Conservation (phyloP, 2,113 vertebrate species). For the Pipra filicauda region DNA sequence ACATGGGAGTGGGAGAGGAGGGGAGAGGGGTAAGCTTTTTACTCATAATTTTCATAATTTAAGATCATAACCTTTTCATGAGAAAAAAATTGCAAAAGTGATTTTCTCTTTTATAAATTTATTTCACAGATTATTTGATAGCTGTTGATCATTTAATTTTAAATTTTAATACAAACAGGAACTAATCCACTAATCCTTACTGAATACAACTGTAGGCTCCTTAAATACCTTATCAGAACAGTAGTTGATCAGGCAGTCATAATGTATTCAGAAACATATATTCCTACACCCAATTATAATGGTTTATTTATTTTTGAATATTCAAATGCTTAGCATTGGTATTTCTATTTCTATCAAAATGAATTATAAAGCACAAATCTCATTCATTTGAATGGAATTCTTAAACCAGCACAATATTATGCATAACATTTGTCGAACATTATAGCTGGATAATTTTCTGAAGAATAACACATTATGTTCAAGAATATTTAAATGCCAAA, state of each 20-base stretch:
- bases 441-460: background rate
- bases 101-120: background rate
- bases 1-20: fast-evolving
- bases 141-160: background rate
- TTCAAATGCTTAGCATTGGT: background rate
- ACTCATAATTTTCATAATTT: background rate
- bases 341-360: background rate
- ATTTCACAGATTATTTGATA: background rate
- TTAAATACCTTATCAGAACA: background rate
- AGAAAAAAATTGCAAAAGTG: background rate
- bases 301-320: background rate
- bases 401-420: background rate
- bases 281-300: background rate
- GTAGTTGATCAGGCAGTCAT: background rate
- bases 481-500: background rate
- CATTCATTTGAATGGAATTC: background rate
- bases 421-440: background rate
- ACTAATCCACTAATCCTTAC: background rate
- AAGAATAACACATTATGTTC: background rate
- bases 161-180: background rate
- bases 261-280: background rate
- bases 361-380: background rate
- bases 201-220: background rate
- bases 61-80: background rate
- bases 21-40: background rate